phyloP scores from a whole-genome alignment of 2,888 invertebrate genomes.

The Lydus trimaculatus region DNA sequence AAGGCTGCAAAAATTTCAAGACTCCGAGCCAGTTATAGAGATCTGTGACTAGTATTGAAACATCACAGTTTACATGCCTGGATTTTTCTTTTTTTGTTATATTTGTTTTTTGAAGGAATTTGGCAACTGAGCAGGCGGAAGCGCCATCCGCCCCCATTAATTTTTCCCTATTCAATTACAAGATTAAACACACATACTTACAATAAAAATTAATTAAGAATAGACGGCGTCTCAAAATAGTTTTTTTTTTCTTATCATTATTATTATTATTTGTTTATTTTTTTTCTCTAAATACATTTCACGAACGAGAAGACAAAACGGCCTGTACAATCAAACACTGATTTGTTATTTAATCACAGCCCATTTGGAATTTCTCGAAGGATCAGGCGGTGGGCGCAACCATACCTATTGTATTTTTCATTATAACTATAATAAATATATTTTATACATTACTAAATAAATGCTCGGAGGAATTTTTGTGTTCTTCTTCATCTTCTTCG shows the following conservation, averaged over 20 bases:
- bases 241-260: constrained; percentile 15
- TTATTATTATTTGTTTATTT: background rate
- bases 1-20: constrained; percentile 4
- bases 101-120: constrained; percentile 36
- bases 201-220: constrained; percentile 52
- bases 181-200: constrained; percentile 49
- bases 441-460: constrained; percentile 3
- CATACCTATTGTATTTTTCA: constrained; percentile 37
- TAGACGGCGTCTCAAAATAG: constrained; percentile 57
- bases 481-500: background rate
- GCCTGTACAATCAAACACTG: constrained; percentile 75
- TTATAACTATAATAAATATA: background rate
- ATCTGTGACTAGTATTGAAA: constrained; percentile 54
- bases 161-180: constrained; percentile 41
- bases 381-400: constrained; percentile 52
- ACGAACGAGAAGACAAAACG: constrained; percentile 68
- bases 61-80: constrained; percentile 54
- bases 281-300: constrained; percentile 46
- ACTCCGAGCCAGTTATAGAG: constrained; percentile 1
- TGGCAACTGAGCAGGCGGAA: constrained; percentile 52
- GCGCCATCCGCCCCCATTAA: constrained; percentile 42
- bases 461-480: constrained; percentile 42
- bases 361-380: constrained; percentile 77
- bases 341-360: constrained; percentile 77
- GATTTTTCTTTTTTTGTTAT: constrained; percentile 18